These are phyloP conservation scores for Drosophila nasuta DNA, from an alignment of 1,140 invertebrate species.

Conservation along the genomic window DNA sequence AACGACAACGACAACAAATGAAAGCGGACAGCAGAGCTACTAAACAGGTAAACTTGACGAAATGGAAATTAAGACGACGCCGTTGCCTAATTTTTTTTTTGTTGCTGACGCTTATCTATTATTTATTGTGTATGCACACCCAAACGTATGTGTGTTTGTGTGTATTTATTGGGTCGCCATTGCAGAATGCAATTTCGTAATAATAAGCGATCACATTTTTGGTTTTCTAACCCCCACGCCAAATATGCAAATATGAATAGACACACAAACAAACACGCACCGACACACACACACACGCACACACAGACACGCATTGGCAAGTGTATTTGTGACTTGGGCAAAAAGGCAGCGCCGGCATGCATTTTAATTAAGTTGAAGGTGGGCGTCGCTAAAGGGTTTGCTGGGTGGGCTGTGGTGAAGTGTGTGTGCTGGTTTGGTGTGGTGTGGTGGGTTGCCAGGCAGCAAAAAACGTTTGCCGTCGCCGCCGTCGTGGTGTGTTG, in stretches of 20 bases:
- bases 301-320: constrained; percentile 5
- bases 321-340: background rate
- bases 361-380: constrained; percentile 54
- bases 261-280: constrained; percentile 1
- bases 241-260: constrained; percentile 54
- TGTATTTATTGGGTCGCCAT: constrained; percentile 63
- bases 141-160: constrained; percentile 13
- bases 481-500: background rate
- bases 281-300: background rate
- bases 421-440: background rate
- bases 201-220: constrained; percentile 46
- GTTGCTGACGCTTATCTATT: constrained; percentile 57
- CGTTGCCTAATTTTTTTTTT: constrained; percentile 41
- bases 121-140: constrained; percentile 11
- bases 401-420: background rate
- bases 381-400: constrained; percentile 31
- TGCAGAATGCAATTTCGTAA: constrained; percentile 73
- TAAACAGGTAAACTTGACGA: constrained; percentile 78
- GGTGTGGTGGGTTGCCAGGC: no score
- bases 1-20: constrained; percentile 36
- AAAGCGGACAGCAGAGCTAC: constrained; percentile 10
- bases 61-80: constrained; percentile 69
- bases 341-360: constrained; percentile 50
- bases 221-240: constrained; percentile 49
- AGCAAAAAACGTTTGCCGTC: no score